Base-by-base conservation (phyloP, 2,113 vertebrate genomes). In the Gnathonemus echidnorhynchus region DNA sequence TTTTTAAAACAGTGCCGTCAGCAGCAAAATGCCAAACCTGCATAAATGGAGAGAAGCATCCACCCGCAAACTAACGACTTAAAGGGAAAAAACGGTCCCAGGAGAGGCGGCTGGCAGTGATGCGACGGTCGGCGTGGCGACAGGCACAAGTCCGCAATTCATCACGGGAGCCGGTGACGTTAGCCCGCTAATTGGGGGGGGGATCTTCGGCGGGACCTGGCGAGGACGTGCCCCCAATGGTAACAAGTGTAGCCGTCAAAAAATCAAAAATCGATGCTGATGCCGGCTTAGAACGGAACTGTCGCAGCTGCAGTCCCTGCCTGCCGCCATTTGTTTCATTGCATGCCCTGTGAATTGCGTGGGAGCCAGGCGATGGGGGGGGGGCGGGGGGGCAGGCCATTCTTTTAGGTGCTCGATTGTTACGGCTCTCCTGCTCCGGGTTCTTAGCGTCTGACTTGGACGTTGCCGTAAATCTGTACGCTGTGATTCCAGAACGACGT, bases 1-100 rank as follows among this genome's bases (percentile, higher is more conserved):
- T 86, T 86, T 46, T 50, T 86, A 86, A 86, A 86, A 86, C 46
- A 48, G 39, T 85, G 46, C 83, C 24, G 84, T 24, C 74, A 86
- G 45, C 45, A 50, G 45, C 84, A 50, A 50, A 86, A 50, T 86
- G 84, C 84, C 45, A 49, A 27, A 50, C 24, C 45, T 49, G 84
- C 84, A 49, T 86, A 86, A 86, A 86, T n/a, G 45, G 24, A 50
- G 74, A 80, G 35, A 86, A 86, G 24, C 24, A 50, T 50, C n/a
- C 24, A 42, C n/a, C n/a, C 46, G n/a, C 45, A 86, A 50, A 50
- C 24, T 39, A 50, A 50, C 24, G 74, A 80, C 31, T 80, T 19
- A 86, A 48, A 21, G 39, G 21, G 0, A 50, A 31, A 31, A 86
- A 27, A 21, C 0, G 48, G 46, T 50, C 84, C 84, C 19, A 0